A percentile compares a stretch with the other conserved stretches of the same genome.
These are phyloP conservation scores for Myopa testacea DNA, from an alignment of 2,888 invertebrate species.

Conservation along the genomic window DNA sequence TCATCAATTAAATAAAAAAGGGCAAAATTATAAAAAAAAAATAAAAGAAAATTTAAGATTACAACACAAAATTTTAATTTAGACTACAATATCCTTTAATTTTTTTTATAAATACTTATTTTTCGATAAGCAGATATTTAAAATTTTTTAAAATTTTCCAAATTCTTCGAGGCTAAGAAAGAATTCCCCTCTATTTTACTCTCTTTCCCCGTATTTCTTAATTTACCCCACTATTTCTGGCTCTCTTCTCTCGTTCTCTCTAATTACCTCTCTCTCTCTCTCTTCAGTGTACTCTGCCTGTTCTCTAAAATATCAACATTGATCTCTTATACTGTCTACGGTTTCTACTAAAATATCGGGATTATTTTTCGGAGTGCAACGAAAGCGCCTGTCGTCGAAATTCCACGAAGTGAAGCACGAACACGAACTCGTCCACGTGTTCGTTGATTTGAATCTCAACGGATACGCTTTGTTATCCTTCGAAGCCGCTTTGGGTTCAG, in stretches of 20 bases:
- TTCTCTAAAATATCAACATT: too few species aligned
- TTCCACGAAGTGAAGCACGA: neutral
- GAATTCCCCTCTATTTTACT: too few species aligned
- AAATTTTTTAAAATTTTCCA: too few species aligned
- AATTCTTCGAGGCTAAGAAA: too few species aligned
- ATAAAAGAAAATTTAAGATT: neutral
- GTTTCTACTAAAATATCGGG: neutral
- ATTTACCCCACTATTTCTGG: too few species aligned
- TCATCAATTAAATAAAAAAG: neutral
- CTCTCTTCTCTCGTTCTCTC: neutral
- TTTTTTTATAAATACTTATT: neutral
- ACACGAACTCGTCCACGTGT: slow-evolving; percentile 21
- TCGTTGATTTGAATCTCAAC: neutral
- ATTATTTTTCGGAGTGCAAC: neutral
- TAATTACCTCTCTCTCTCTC: neutral
- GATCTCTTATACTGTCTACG: slow-evolving; percentile 25
- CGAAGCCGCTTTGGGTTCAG: neutral
- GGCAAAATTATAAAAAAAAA: neutral
- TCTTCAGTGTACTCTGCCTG: neutral
- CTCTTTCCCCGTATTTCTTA: too few species aligned
- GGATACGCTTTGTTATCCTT: neutral
- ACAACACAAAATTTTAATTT: neutral
- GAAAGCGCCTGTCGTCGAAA: slow-evolving; percentile 3
- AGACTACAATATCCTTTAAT: neutral
- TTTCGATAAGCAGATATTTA: neutral